A percentile compares a stretch with the other conserved stretches of the same genome.
Evolutionary conservation across 1,140 invertebrate species (phyloP).

Genomic region (Vollenhovia emeryi): DNA sequence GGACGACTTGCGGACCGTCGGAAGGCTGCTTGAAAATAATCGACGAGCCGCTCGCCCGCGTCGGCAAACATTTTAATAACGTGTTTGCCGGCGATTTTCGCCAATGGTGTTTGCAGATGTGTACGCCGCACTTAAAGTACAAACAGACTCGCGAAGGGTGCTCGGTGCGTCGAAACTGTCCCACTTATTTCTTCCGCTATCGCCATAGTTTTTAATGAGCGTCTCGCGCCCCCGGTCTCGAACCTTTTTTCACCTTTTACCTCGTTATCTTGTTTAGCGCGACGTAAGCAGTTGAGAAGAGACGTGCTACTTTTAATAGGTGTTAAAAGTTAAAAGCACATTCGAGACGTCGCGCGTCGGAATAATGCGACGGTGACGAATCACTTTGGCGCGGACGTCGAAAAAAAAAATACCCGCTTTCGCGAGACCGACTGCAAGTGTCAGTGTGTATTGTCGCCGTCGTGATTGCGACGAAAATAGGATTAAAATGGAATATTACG

Average conservation of each 20-base stretch:
- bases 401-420: not conserved
- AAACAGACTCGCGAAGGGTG: not conserved
- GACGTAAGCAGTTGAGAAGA: constrained; percentile 60
- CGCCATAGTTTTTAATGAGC: constrained; percentile 71
- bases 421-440: constrained; percentile 16
- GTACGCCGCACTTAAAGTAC: not conserved
- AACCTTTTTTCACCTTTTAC: constrained; percentile 32
- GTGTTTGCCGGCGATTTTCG: not conserved
- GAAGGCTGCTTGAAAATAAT: constrained; percentile 26
- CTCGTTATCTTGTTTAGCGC: constrained; percentile 70
- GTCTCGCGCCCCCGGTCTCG: constrained; percentile 29
- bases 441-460: not conserved
- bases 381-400: not conserved
- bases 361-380: constrained; percentile 22
- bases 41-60: not conserved
- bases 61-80: constrained; percentile 23
- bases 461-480: constrained; percentile 8
- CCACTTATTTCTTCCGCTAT: constrained; percentile 54
- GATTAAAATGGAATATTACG: constrained; percentile 8
- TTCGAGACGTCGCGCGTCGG: constrained; percentile 25
- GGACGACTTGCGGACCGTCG: not conserved
- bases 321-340: constrained; percentile 48
- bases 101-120: not conserved
- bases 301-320: constrained; percentile 65
- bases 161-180: constrained; percentile 37